phyloP scores from a whole-genome alignment of 2,888 invertebrate genomes.

The Agrotis puta region DNA sequence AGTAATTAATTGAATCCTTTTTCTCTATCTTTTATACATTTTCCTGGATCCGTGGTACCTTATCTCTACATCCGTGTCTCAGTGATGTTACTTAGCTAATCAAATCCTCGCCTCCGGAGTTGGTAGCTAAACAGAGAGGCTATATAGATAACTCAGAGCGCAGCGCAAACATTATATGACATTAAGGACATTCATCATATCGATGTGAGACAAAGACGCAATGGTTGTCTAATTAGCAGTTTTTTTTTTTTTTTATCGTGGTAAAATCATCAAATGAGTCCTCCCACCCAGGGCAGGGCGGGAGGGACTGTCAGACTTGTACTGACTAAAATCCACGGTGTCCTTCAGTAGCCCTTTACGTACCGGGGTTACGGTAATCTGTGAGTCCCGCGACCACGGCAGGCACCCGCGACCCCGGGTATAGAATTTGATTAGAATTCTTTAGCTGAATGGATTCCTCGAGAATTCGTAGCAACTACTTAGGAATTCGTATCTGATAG shows the following conservation, averaged over 20 bases:
- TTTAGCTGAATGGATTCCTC: background rate
- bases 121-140: conserved; percentile 59
- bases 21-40: conserved; percentile 20
- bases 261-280: too few relatives aligned
- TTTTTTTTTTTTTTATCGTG: too few relatives aligned
- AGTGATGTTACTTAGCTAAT: conserved; percentile 67
- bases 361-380: too few relatives aligned
- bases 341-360: too few relatives aligned
- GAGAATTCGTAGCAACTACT: too few relatives aligned
- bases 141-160: conserved; percentile 74
- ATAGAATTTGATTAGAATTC: background rate
- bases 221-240: conserved; percentile 57
- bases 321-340: too few relatives aligned
- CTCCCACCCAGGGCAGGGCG: too few relatives aligned
- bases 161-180: conserved; percentile 70
- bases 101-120: conserved; percentile 72
- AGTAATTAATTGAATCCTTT: conserved; percentile 14
- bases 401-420: too few relatives aligned
- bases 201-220: conserved; percentile 51
- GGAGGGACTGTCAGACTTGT: too few relatives aligned
- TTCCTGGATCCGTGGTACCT: conserved; percentile 38
- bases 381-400: too few relatives aligned
- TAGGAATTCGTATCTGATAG: too few relatives aligned
- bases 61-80: conserved; percentile 41
- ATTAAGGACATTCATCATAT: conserved; percentile 63